phyloP scores from a whole-genome alignment of 2,888 invertebrate genomes.

The Bellardia pandia region DNA sequence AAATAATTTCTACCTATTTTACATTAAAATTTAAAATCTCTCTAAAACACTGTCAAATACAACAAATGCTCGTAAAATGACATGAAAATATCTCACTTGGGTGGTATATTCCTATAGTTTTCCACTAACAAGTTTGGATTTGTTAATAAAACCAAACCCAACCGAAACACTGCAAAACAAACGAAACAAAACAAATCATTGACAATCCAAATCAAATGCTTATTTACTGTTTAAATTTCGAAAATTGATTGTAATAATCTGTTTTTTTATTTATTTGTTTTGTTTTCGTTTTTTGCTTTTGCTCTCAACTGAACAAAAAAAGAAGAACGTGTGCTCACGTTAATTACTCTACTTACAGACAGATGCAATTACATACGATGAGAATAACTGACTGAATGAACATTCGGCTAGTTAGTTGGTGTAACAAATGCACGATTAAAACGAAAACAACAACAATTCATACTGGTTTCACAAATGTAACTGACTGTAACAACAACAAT shows the following conservation, averaged over 20 bases:
- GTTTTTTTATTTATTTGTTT: conserved; percentile 14
- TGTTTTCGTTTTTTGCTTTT: not conserved
- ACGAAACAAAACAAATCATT: conserved; percentile 9
- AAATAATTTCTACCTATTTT: too few relatives aligned
- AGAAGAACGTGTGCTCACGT: conserved; percentile 61
- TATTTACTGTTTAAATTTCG: conserved; percentile 50
- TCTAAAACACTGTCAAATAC: not conserved
- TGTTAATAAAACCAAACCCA: not conserved
- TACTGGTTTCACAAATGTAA: not conserved
- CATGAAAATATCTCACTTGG: conserved; percentile 12
- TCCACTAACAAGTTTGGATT: not conserved
- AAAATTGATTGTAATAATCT: conserved; percentile 33
- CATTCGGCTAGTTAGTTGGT: not conserved
- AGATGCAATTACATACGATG: conserved; percentile 32
- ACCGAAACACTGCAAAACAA: not conserved
- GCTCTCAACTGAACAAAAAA: conserved; percentile 25
- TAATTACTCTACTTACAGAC: conserved; percentile 54
- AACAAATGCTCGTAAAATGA: not conserved
- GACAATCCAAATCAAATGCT: conserved; percentile 43
- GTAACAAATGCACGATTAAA: conserved; percentile 9
- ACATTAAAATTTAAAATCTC: not conserved
- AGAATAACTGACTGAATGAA: not conserved
- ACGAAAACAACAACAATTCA: conserved; percentile 2
- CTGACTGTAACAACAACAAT: not conserved
- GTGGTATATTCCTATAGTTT: conserved; percentile 1